Base-by-base conservation (phyloP, 2,797 vertebrate species). In the Melanotaenia nigrans region DNA sequence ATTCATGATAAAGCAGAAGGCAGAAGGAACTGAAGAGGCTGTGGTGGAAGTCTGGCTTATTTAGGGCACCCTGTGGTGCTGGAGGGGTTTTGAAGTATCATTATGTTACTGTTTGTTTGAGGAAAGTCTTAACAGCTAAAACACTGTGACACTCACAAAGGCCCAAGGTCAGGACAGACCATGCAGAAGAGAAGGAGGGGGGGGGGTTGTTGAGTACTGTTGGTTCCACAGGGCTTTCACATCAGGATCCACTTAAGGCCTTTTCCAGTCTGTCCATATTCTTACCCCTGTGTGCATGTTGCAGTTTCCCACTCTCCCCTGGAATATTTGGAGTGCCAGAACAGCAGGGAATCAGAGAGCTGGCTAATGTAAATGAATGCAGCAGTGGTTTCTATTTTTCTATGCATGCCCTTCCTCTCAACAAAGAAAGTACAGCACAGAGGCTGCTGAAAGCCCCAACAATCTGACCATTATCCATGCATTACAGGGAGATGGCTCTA, bases 91-190 rank as follows among this genome's bases (percentile, higher is more conserved):
- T 94, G 92, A 94, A 94, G 93, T 93, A 90, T 94, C 92, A 89
- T 94, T 93, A 91, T 90, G 92, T 94, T 94, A 93, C 94, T 92
- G 92, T 94, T 93, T 94, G 93, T 94, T 92, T 92, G 91, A 94
- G 86, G 57, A 87, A 92, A 89, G 85, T 91, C 90, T 92, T 92
- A 91, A 84, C 87, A 85, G 92, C 91, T 92, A 89, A 93, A 94
- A 90, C 81, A 87, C 86, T 89, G 89, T 84, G 83, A 90, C 86
- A 90, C 87, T 87, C 84, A 81, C 88, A 90, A 90, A 91, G 86
- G 78, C 89, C 85, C 84, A 91, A 91, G 91, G 90, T 92, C 90
- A 91, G 90, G 76, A 79, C 73, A 86, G 80, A 84, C 78, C 75
- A 80, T 65, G 53, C 68, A 70, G 78, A 65, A 40, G 28, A 71